Conservation (phyloP, 2,113 vertebrate genomes). For the Peucedramus taeniatus region DNA sequence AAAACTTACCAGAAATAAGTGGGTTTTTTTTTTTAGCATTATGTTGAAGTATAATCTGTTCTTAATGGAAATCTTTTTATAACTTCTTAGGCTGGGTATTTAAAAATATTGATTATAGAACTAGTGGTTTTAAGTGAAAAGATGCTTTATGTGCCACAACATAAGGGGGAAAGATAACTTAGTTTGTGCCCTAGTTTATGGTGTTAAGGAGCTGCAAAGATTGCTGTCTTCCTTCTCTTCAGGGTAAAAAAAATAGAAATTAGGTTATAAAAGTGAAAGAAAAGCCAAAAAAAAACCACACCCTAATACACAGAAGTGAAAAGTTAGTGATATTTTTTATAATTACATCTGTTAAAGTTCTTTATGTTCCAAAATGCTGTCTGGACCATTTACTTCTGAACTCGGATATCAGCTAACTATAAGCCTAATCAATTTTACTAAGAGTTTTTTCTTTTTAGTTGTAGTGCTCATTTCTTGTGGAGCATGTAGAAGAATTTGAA, state of each 20-base stretch:
- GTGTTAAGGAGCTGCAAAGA: not conserved
- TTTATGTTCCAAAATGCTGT: not conserved
- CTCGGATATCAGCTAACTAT: not conserved
- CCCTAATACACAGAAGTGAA: not conserved
- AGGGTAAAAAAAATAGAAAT: not conserved
- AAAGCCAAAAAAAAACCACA: rapidly evolving
- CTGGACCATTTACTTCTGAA: not conserved
- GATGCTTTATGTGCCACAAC: not conserved
- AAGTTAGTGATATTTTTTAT: not conserved
- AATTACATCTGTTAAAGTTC: not conserved
- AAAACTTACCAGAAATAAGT: not conserved
- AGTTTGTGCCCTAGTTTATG: not conserved
- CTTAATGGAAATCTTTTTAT: slow-evolving; percentile 43
- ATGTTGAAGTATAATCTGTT: not conserved
- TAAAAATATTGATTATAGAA: slow-evolving; percentile 18
- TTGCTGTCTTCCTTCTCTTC: not conserved
- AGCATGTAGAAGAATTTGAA: not conserved
- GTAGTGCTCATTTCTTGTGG: not conserved
- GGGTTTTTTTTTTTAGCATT: not conserved
- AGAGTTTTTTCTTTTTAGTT: not conserved
- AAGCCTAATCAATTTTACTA: not conserved
- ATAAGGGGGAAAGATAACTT: not conserved
- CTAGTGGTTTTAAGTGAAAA: not conserved
- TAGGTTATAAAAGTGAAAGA: not conserved
- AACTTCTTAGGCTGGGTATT: not conserved